Evolutionary conservation across 64 coral and sea anemone genomes (phyloP).

Genomic region (Actinia equina): DNA sequence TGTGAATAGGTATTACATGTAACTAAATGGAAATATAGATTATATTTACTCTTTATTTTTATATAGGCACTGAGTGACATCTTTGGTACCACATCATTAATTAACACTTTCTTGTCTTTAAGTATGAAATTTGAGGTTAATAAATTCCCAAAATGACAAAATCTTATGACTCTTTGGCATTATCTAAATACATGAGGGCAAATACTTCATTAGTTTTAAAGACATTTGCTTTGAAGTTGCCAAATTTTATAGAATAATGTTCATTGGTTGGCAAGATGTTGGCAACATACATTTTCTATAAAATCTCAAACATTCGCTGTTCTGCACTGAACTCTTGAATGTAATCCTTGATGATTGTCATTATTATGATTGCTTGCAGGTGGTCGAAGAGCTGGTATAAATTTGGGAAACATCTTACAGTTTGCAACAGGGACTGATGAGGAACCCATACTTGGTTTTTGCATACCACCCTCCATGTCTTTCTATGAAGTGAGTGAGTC

Average conservation of each 20-base stretch:
- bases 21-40: not conserved
- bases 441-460: not conserved
- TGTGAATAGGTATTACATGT: not conserved
- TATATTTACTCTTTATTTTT: not conserved
- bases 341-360: not conserved
- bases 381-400: slow-evolving; percentile 25
- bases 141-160: too few relatives aligned
- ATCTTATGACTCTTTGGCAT: too few relatives aligned
- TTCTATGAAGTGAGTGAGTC: slow-evolving; percentile 21
- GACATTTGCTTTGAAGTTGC: too few relatives aligned
- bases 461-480: slow-evolving; percentile 19
- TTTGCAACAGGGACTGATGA: slow-evolving; percentile 39
- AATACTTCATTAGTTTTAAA: too few relatives aligned
- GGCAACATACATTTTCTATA: not conserved
- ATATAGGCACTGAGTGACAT: too few relatives aligned
- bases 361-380: not conserved
- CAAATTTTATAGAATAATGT: not conserved
- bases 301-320: not conserved
- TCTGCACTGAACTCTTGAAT: not conserved
- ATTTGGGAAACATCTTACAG: slow-evolving; percentile 29
- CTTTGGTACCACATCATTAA: too few relatives aligned
- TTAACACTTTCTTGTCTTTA: too few relatives aligned
- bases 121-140: too few relatives aligned
- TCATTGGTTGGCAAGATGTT: not conserved
- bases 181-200: too few relatives aligned